Percentiles rank a stretch among this genome's conserved stretches.
phyloP scores from a whole-genome alignment of 2,797 vertebrate genomes.

The Lepilemur ruficaudatus region DNA sequence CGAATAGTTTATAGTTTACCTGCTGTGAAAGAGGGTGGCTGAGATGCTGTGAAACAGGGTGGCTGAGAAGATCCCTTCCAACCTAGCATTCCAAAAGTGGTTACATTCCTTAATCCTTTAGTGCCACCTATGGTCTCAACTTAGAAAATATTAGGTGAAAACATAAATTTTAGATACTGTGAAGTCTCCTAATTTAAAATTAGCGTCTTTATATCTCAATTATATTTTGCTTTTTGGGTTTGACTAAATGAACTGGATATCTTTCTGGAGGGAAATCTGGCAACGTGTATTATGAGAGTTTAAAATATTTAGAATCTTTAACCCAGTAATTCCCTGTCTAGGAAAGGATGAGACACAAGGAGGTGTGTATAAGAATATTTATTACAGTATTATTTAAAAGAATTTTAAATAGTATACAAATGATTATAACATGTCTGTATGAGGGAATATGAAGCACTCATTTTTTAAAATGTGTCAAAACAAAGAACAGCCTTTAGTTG shows the following conservation, averaged over 20 bases:
- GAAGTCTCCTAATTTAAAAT: slow-evolving; percentile 16
- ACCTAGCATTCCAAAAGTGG: neutral
- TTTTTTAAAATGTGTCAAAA: neutral
- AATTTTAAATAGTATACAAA: neutral
- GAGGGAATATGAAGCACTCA: neutral
- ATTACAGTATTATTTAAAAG: neutral
- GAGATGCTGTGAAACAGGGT: neutral
- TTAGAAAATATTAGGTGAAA: slow-evolving; percentile 30
- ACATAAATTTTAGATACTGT: neutral
- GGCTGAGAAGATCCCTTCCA: neutral
- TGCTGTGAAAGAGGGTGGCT: neutral
- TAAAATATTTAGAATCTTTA: neutral
- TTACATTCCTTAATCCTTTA: slow-evolving; percentile 12
- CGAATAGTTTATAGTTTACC: neutral
- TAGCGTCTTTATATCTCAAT: neutral
- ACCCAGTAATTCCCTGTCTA: neutral
- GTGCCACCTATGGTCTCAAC: slow-evolving; percentile 66
- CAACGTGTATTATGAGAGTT: neutral
- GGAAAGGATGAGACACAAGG: neutral
- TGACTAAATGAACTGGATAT: neutral
- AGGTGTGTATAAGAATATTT: neutral
- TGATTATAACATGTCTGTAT: neutral
- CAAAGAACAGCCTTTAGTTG: neutral
- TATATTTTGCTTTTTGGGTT: neutral
- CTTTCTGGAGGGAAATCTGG: neutral